Evolutionary conservation across 2,888 invertebrate genomes (phyloP), one percentile per base, ranked within the genome.

Genomic region (Eustalomyia histrio): DNA sequence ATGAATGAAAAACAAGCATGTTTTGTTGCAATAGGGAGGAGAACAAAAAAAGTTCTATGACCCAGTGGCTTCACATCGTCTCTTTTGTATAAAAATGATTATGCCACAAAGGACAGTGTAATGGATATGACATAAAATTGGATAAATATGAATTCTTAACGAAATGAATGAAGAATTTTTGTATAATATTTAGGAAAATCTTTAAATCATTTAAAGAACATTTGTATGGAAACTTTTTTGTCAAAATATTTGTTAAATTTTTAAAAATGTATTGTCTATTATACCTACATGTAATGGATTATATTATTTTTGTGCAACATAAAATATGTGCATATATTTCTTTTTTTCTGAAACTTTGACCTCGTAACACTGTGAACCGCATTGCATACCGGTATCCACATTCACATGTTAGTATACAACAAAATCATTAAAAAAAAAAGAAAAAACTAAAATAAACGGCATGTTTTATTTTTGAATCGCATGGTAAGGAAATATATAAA

Each of bases 311-410:
- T 29, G 3, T 29, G 29, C 7, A 29, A 29, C 29, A 29, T 29
- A 4, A 29, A 29, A 29, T 6, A 6, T 29, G 29, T 29, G 1
- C 29, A 29, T 7, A 6, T 29, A 21, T n/a, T n/a, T 3, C 21
- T 29, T 29, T 7, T 1, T 6, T 6, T 6, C 7, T 29, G 7
- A 29, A 29, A 29, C 29, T 29, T 7, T 29, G 29, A 76, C 72
- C 63, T 76, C 76, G 76, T 80, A 71, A 80, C 76, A 80, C 76
- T 80, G 74, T 73, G 58, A 64, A 73, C 76, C 80, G 76, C 76
- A 78, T 72, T 79, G 76, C 78, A 82, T 83, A 85, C 84, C 86
- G 86, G 85, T 85, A 85, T 83, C 85, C 85, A 85, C 84, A 84
- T 85, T 80, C 82, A 83, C 80, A 83, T 83, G 82, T n/a, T n/a